phyloP scores from a whole-genome alignment of 2,888 invertebrate species.

The Heteropelma amictum region DNA sequence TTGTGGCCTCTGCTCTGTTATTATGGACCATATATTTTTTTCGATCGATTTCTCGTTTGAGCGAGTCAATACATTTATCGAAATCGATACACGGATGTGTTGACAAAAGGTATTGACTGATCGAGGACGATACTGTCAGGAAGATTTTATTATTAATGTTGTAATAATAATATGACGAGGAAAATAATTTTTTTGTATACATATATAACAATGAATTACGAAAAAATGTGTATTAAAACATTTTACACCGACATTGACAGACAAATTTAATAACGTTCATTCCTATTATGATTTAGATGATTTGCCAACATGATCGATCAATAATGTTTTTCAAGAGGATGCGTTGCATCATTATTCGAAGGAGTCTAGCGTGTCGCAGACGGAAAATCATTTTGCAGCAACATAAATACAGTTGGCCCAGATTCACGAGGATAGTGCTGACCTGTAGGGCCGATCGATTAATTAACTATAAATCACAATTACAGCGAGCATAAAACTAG shows the following conservation, averaged over 20 bases:
- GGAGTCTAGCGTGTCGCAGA: neutral
- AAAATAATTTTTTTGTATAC: no score
- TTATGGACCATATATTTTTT: slow-evolving; percentile 2
- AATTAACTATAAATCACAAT: slow-evolving; percentile 51
- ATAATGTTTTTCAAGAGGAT: neutral
- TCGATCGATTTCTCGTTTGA: neutral
- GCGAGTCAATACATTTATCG: slow-evolving; percentile 1
- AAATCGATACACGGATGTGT: neutral
- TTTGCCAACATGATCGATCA: slow-evolving; percentile 10
- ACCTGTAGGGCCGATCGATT: slow-evolving; percentile 31
- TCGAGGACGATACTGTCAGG: neutral
- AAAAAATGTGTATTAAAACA: no score
- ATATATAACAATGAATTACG: neutral
- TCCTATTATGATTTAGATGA: neutral
- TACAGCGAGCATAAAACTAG: no score
- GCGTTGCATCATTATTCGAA: neutral
- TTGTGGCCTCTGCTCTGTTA: slow-evolving; percentile 7
- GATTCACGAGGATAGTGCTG: slow-evolving; percentile 52
- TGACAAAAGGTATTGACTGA: neutral
- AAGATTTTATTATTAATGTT: neutral
- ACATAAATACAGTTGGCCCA: slow-evolving; percentile 61
- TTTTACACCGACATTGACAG: no score
- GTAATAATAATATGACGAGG: no score
- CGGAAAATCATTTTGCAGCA: slow-evolving; percentile 58
- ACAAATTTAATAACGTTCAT: no score